Conservation (phyloP, 2,888 invertebrate genomes). For the Nymphalis urticae region DNA sequence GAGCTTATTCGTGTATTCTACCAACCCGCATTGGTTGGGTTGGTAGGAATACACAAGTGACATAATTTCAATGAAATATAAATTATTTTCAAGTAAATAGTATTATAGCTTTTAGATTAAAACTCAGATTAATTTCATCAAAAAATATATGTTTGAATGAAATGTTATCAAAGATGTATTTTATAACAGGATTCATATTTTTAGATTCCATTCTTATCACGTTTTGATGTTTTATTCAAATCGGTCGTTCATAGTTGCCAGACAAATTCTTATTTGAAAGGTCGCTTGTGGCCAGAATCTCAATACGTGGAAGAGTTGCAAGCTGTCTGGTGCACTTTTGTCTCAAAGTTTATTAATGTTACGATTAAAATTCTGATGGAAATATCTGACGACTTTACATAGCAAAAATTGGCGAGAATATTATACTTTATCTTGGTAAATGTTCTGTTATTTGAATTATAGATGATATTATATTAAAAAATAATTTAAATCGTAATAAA, state of each 20-base stretch:
- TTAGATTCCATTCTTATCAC: constrained; percentile 23
- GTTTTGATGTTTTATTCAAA: constrained; percentile 22
- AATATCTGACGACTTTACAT: too few species aligned
- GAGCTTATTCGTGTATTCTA: too few species aligned
- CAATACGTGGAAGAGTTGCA: constrained; percentile 21
- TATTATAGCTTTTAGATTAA: neutral
- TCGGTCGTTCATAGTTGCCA: constrained; percentile 21
- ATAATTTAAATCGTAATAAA: too few species aligned
- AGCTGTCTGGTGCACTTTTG: constrained; percentile 23
- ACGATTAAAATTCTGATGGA: too few species aligned
- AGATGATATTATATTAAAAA: too few species aligned
- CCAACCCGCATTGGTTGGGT: too few species aligned
- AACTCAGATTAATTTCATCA: neutral
- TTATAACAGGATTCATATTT: constrained; percentile 14
- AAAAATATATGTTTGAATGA: constrained; percentile 8
- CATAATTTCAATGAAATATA: too few species aligned
- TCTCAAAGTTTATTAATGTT: neutral
- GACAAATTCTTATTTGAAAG: constrained; percentile 32
- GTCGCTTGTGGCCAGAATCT: constrained; percentile 24
- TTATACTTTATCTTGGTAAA: too few species aligned
- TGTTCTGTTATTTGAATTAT: too few species aligned
- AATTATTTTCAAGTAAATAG: neutral
- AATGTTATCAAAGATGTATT: constrained; percentile 3
- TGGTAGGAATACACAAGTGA: too few species aligned
- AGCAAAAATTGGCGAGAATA: too few species aligned